These are phyloP conservation scores for Martes martes DNA, from an alignment of 2,113 vertebrate species.

Conservation along the genomic window DNA sequence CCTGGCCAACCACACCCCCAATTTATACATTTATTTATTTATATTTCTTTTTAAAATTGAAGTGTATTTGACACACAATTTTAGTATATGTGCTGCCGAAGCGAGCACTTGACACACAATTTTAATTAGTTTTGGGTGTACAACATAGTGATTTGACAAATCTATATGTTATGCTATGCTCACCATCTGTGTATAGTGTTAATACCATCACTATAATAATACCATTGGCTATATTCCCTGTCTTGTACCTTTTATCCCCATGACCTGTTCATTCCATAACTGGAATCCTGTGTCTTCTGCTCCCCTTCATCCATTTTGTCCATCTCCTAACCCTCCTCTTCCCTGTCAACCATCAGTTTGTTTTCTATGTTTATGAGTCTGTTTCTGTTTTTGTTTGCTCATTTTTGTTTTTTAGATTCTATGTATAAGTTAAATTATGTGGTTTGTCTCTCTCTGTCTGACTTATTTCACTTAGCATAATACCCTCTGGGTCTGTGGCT, in stretches of 20 bases:
- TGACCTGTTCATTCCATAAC: background rate
- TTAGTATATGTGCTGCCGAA: background rate
- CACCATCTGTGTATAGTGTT: background rate
- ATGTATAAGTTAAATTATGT: background rate
- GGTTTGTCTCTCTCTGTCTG: background rate
- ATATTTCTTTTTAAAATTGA: background rate
- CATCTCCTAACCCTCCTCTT: background rate
- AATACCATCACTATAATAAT: background rate
- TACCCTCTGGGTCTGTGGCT: background rate
- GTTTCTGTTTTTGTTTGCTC: background rate
- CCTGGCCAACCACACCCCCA: background rate
- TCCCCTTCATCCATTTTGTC: background rate
- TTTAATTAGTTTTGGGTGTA: background rate
- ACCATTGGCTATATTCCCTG: background rate
- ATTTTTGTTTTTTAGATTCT: background rate
- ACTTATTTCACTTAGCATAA: background rate
- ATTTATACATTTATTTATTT: background rate
- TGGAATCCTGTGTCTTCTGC: background rate
- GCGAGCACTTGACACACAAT: background rate
- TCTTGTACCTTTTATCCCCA: background rate
- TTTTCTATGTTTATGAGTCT: background rate
- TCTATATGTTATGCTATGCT: background rate
- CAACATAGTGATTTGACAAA: background rate
- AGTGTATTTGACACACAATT: background rate
- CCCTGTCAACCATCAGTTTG: background rate